Conservation (phyloP, 2,113 vertebrate genomes). For the Gadus macrocephalus region DNA sequence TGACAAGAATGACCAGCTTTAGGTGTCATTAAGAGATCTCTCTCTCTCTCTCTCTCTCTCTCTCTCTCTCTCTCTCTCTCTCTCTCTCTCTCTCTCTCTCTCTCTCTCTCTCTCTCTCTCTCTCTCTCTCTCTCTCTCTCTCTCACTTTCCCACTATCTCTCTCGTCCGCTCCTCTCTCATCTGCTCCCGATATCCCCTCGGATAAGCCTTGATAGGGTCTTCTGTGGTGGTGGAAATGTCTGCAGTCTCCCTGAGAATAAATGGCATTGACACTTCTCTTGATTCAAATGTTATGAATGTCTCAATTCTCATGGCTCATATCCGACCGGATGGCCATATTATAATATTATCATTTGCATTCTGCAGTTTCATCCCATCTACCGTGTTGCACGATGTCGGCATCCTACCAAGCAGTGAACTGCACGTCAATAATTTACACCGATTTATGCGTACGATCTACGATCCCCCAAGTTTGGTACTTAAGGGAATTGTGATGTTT, state of each 20-base stretch:
- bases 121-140: not conserved
- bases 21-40: not conserved
- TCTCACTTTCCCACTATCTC: not conserved
- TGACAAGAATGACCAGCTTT: not conserved
- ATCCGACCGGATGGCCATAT: not conserved
- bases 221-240: not conserved
- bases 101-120: not conserved
- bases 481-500: not conserved
- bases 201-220: not conserved
- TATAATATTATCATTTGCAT: not conserved
- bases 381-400: not conserved
- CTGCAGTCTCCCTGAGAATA: no score
- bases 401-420: not conserved
- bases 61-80: not conserved
- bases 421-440: no score
- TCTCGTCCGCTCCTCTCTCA: not conserved
- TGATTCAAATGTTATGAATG: no score
- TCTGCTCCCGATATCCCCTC: no score
- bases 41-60: not conserved
- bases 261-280: no score
- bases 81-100: not conserved
- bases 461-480: no score
- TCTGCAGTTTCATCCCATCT: not conserved
- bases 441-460: not conserved
- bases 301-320: no score